A percentile compares a stretch with the other conserved stretches of the same genome.
These are phyloP conservation scores for Megaceryle alcyon DNA, from an alignment of 2,797 vertebrate species.

Conservation along the genomic window DNA sequence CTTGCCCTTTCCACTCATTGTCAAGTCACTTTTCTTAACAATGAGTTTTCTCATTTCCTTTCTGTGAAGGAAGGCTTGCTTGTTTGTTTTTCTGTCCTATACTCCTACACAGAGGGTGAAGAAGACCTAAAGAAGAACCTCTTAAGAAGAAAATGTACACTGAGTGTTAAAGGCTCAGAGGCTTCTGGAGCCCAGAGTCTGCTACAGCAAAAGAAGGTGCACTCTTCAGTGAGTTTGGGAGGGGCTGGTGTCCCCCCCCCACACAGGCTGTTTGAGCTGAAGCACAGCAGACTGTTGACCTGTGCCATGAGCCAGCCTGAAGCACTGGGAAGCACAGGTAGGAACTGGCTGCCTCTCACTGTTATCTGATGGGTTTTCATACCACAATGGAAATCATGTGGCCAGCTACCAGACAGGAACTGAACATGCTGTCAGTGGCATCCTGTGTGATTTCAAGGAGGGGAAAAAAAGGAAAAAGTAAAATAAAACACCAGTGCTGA, in stretches of 20 bases:
- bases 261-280: rapidly evolving
- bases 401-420: not conserved
- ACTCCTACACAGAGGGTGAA: not conserved
- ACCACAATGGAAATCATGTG: rapidly evolving
- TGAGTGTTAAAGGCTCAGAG: not conserved
- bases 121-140: not conserved
- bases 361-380: not conserved
- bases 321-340: not conserved
- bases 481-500: not conserved
- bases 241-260: too few relatives aligned
- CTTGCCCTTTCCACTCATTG: not conserved
- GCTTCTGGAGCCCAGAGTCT: not conserved
- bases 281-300: not conserved
- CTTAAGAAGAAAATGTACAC: rapidly evolving
- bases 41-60: not conserved
- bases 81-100: not conserved
- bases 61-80: not conserved
- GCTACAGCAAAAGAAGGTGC: not conserved
- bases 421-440: too few relatives aligned
- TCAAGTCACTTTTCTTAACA: not conserved
- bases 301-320: rapidly evolving
- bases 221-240: rapidly evolving
- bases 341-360: not conserved
- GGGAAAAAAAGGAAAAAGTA: not conserved
- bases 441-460: not conserved